Conservation (phyloP, 2,113 vertebrate genomes). For the Colistium nudipinnis region DNA sequence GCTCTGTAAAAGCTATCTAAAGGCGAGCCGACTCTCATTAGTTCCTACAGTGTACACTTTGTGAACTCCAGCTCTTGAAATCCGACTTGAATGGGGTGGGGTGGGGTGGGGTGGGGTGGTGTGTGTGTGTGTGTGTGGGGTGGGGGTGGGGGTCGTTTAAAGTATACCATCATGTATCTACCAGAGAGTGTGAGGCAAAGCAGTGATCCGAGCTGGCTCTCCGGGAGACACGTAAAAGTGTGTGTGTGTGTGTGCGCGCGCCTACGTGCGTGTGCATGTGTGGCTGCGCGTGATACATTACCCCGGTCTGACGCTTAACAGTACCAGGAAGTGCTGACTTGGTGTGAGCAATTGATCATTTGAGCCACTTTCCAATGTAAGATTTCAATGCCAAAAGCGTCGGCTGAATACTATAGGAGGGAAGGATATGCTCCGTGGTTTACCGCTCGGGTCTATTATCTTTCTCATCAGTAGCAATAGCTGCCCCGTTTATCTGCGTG, state of each 20-base stretch:
- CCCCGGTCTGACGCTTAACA: slow-evolving; percentile 27
- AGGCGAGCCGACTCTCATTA: slow-evolving; percentile 23
- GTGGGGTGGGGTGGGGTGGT: slow-evolving; percentile 1
- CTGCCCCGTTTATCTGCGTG: not conserved
- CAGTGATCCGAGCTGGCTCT: slow-evolving; percentile 28
- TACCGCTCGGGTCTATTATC: not conserved
- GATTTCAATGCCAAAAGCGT: slow-evolving; percentile 22
- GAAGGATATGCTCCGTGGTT: slow-evolving; percentile 5
- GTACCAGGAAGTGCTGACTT: slow-evolving; percentile 54
- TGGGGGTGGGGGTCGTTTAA: slow-evolving; percentile 9
- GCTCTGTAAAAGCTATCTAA: slow-evolving; percentile 28
- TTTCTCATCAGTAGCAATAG: not conserved
- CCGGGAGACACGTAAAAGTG: slow-evolving; percentile 20
- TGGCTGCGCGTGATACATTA: slow-evolving; percentile 45
- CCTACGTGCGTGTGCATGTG: slow-evolving; percentile 17
- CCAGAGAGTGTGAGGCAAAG: slow-evolving; percentile 27
- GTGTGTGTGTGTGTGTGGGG: slow-evolving; percentile 7
- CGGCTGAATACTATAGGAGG: not conserved
- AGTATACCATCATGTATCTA: slow-evolving; percentile 27
- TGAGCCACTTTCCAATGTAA: slow-evolving; percentile 29
- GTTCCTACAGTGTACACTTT: slow-evolving; percentile 23
- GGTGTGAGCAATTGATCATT: slow-evolving; percentile 56
- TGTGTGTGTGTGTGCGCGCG: slow-evolving; percentile 27
- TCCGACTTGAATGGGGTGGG: not conserved
- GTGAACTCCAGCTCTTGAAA: slow-evolving; percentile 28